phyloP scores from a whole-genome alignment of 2,797 vertebrate genomes.

The Yasuhikotakia modesta region DNA sequence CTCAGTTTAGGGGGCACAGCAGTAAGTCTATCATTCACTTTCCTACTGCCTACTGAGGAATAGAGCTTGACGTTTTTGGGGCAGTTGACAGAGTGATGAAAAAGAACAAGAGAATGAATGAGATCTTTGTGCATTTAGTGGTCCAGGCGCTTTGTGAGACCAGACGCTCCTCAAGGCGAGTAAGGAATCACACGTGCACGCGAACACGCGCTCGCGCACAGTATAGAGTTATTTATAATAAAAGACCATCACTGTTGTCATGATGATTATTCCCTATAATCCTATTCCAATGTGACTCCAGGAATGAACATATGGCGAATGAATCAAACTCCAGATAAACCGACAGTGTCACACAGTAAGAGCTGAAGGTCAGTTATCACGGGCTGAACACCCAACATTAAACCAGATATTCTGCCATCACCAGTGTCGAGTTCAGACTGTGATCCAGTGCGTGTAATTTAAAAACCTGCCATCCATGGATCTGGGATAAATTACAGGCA shows the following conservation, averaged over 20 bases:
- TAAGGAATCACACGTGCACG: not conserved
- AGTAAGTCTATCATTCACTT: constrained; percentile 10
- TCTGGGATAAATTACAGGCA: not conserved
- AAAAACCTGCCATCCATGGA: not conserved
- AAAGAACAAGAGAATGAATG: constrained; percentile 13
- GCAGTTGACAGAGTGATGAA: constrained; percentile 16
- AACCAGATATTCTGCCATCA: constrained; percentile 6
- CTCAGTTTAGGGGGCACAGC: not conserved
- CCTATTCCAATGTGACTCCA: constrained; percentile 55
- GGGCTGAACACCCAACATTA: constrained; percentile 21
- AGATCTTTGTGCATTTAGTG: constrained; percentile 7
- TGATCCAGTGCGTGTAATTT: not conserved
- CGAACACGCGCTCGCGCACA: constrained; percentile 8
- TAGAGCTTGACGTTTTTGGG: constrained; percentile 12
- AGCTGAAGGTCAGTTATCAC: constrained; percentile 49
- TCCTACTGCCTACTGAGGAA: constrained; percentile 9
- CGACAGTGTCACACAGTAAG: constrained; percentile 18
- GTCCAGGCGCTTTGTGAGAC: not conserved
- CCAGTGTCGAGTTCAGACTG: not conserved
- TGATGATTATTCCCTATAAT: constrained; percentile 59
- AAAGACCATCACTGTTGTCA: constrained; percentile 23
- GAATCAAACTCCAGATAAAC: constrained; percentile 47
- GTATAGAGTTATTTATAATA: constrained; percentile 33
- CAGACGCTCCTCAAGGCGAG: not conserved
- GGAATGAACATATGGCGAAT: constrained; percentile 51